phyloP scores from a whole-genome alignment of 2,888 invertebrate genomes.

The Mythimna impura region DNA sequence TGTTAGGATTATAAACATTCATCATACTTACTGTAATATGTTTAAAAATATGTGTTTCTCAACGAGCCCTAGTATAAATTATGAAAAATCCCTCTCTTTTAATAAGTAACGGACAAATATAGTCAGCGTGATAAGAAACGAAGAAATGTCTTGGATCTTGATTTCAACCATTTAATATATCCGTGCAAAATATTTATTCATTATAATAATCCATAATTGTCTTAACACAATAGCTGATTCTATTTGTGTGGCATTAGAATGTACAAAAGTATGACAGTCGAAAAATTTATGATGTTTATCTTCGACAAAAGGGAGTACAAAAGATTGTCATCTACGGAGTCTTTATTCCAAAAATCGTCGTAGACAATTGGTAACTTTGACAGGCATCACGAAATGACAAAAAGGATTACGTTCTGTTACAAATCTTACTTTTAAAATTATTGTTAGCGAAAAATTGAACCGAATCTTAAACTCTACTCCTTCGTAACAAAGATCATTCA shows the following conservation, averaged over 20 bases:
- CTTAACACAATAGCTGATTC: conserved; percentile 67
- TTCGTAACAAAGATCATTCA: conserved; percentile 45
- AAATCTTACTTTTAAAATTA: conserved; percentile 51
- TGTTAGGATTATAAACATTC: conserved; percentile 48
- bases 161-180: conserved; percentile 33
- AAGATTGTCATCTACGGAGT: conserved; percentile 83
- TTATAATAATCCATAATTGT: conserved; percentile 61
- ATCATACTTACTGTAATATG: conserved; percentile 40
- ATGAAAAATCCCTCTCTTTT: conserved; percentile 11
- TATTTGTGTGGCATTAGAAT: conserved; percentile 79
- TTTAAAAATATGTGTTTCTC: conserved; percentile 18
- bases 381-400: conserved; percentile 84
- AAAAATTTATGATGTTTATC: conserved; percentile 87
- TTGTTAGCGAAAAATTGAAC: conserved; percentile 18
- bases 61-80: neutral
- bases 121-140: neutral
- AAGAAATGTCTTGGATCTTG: neutral
- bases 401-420: conserved; percentile 82
- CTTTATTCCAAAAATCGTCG: conserved; percentile 81
- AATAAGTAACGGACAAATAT: neutral
- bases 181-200: conserved; percentile 62
- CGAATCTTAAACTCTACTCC: conserved; percentile 67
- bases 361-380: conserved; percentile 88
- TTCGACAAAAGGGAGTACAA: conserved; percentile 80
- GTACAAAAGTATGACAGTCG: conserved; percentile 80